These are phyloP conservation scores for Acipenser ruthenus DNA, from an alignment of 2,797 vertebrate genomes.

Conservation along the genomic window DNA sequence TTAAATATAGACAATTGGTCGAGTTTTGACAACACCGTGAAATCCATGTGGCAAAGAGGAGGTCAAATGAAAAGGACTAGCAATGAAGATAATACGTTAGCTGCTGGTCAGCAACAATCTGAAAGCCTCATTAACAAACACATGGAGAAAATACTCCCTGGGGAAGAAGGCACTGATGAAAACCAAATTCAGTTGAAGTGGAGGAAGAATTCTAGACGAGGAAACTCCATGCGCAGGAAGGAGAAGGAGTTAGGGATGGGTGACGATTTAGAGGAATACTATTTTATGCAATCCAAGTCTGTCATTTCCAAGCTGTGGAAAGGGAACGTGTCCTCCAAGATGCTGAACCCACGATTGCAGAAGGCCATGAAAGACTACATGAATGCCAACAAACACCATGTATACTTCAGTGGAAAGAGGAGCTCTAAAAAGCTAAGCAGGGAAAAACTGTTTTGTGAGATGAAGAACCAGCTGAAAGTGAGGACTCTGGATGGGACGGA, in stretches of 20 bases:
- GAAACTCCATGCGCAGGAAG: slow-evolving; percentile 6
- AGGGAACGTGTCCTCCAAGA: slow-evolving; percentile 72
- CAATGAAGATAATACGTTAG: slow-evolving; percentile 43
- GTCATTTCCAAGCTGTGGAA: slow-evolving; percentile 80
- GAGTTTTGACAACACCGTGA: slow-evolving; percentile 41
- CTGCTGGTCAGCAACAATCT: slow-evolving; percentile 43
- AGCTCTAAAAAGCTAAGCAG: slow-evolving; percentile 40
- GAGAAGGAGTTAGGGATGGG: slow-evolving; percentile 41
- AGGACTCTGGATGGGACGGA: slow-evolving; percentile 84
- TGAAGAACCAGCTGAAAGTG: slow-evolving; percentile 66
- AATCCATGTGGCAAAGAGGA: slow-evolving; percentile 40
- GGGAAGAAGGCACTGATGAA: slow-evolving; percentile 31
- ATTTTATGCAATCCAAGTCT: slow-evolving; percentile 73
- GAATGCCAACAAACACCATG: slow-evolving; percentile 81
- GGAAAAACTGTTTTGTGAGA: slow-evolving; percentile 73
- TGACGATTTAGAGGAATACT: slow-evolving; percentile 65
- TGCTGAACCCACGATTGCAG: slow-evolving; percentile 85
- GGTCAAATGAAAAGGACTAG: slow-evolving; percentile 22
- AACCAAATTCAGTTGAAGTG: slow-evolving; percentile 26
- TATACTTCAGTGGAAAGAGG: slow-evolving; percentile 67
- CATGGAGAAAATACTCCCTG: slow-evolving; percentile 33
- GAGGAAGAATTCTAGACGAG: slow-evolving; percentile 36
- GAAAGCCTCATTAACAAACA: slow-evolving; percentile 36
- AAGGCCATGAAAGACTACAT: slow-evolving; percentile 87
- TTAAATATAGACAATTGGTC: slow-evolving; percentile 41